Evolutionary conservation across 2,797 vertebrate genomes (phyloP).

Genomic region (Ctenochaetus hawaiiensis): DNA sequence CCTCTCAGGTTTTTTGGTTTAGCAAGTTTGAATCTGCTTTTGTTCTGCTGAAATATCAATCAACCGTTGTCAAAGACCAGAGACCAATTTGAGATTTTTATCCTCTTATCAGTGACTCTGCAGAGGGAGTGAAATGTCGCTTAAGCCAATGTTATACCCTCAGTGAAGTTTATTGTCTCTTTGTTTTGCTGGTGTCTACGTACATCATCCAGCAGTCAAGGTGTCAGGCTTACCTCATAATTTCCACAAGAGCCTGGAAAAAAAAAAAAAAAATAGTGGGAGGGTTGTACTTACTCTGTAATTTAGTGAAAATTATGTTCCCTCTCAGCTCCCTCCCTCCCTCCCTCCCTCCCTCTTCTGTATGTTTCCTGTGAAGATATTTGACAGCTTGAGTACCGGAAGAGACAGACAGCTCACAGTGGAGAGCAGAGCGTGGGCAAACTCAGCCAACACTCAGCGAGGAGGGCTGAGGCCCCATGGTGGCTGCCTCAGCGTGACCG

Average conservation of each 20-base stretch:
- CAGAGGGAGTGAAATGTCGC: constrained; percentile 45
- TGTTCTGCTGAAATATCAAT: constrained; percentile 54
- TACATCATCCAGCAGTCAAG: constrained; percentile 52
- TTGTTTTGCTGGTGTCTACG: constrained; percentile 25
- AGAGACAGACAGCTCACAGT: constrained; percentile 63
- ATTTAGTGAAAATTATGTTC: constrained; percentile 60
- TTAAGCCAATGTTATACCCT: constrained; percentile 45
- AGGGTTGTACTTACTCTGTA: constrained; percentile 57
- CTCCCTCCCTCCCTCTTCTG: background rate
- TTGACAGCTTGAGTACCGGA: constrained; percentile 54
- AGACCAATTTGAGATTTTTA: constrained; percentile 52
- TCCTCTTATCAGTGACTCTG: constrained; percentile 56
- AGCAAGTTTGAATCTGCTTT: constrained; percentile 22
- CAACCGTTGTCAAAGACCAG: constrained; percentile 34
- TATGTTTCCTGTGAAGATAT: constrained; percentile 59
- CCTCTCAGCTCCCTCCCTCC: background rate
- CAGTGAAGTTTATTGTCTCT: constrained; percentile 45
- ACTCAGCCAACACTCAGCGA: constrained; percentile 69
- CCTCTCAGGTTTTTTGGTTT: background rate
- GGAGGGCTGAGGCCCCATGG: constrained; percentile 70
- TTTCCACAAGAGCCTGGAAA: constrained; percentile 38
- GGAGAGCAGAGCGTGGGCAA: constrained; percentile 74
- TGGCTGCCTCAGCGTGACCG: constrained; percentile 74
- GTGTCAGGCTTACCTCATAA: constrained; percentile 58
- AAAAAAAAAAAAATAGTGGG: constrained; percentile 22